Evolutionary conservation across 1,140 invertebrate species (phyloP), one percentile per base, ranked within the genome.

Genomic region (Aphidius gifuensis): DNA sequence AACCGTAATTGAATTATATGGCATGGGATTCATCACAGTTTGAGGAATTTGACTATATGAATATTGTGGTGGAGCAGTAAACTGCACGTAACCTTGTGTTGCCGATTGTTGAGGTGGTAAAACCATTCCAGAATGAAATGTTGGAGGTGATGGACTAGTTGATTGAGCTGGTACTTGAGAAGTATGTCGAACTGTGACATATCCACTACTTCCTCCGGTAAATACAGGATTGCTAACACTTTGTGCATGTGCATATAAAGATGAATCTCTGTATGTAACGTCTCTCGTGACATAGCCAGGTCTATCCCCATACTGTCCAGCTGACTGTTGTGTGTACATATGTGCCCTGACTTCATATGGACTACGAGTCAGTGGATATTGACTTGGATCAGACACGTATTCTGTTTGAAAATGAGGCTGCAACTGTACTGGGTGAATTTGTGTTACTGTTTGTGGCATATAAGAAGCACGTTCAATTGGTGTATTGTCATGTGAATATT

Each of bases 31-130:
- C 60, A 80, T 73, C 2, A 80, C 71, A 5, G 76, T 71, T 42
- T 80, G 77, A 0, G 78, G 74, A 57, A 78, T 80, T 57, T 79
- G 77, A 46, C 68, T 77, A 54, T 81, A 81, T 16, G 76, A 60
- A 48, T 75, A 79, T 39, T 72, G 75, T 4, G 72, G 68, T 11
- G 72, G 75, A 0, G 62, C 59, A n/a, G 66, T 23, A 51, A 72
- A 76, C 42, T 78, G 77, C 23, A 73, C 69, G 44, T 75, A 81
- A 8, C 71, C 51, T 49, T 53, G 55, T 4, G 56, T 40, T 5
- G 40, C 64, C 5, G 77, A 61, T 40, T 69, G 68, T 5, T 68
- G 65, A 40, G 74, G 68, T 8, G 40, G 38, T 4, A 74, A 71
- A 21, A 76, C 68, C 0, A 78, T 70, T 0, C 78, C 69, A 4